Conservation (phyloP, 2,113 vertebrate genomes). For the Protobothrops mucrosquamatus region DNA sequence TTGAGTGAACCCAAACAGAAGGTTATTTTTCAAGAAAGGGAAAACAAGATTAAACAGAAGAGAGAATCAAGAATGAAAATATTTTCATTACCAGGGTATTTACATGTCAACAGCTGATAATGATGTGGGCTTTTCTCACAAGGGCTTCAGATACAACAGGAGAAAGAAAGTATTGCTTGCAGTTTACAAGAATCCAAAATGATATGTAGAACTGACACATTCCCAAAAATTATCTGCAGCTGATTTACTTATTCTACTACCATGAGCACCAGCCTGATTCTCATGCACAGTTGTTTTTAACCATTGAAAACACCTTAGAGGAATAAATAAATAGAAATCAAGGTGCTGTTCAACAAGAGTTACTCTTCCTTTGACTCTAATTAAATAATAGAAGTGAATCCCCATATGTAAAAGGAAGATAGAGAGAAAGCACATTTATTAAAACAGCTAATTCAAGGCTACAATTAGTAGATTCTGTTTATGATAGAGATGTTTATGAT, state of each 20-base stretch:
- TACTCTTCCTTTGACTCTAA: background rate
- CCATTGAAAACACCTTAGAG: background rate
- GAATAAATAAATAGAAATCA: background rate
- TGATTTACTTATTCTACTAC: background rate
- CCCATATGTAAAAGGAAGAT: background rate
- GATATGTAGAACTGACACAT: slow-evolving; percentile 48
- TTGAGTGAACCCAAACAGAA: slow-evolving; percentile 70
- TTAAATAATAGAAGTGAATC: background rate
- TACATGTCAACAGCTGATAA: slow-evolving; percentile 88
- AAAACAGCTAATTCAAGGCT: background rate
- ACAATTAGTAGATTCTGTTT: background rate
- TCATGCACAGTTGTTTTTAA: background rate
- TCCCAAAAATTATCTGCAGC: slow-evolving; percentile 1
- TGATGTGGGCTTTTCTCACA: slow-evolving; percentile 74
- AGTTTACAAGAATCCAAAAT: slow-evolving; percentile 57
- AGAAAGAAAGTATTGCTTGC: slow-evolving; percentile 39
- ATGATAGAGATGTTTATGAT: background rate
- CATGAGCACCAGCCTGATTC: background rate
- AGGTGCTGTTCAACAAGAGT: background rate
- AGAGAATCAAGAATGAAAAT: slow-evolving; percentile 87
- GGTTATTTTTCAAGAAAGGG: slow-evolving; percentile 79
- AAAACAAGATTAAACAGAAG: slow-evolving; percentile 78
- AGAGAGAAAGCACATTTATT: background rate
- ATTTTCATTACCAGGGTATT: slow-evolving; percentile 87
- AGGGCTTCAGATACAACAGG: slow-evolving; percentile 54